Conservation (phyloP, 2,797 vertebrate genomes). For the Zalophus californianus region DNA sequence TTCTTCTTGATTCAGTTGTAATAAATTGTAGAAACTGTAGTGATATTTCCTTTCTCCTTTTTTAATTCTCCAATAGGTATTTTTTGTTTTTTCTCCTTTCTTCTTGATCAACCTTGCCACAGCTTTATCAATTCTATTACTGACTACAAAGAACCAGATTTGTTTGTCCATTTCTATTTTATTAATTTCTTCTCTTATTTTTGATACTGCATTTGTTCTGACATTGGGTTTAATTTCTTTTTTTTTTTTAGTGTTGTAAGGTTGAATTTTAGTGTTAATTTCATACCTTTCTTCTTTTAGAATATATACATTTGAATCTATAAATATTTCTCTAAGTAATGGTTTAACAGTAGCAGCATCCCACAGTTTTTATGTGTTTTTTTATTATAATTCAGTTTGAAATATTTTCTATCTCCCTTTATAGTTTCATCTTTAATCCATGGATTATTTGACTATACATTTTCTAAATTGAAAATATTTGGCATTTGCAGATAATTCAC, state of each 20-base stretch:
- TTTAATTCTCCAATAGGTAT: neutral
- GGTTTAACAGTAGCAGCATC: neutral
- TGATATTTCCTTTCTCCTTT: neutral
- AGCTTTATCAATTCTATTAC: neutral
- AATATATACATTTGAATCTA: neutral
- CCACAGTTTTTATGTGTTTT: neutral
- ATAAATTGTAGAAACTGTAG: neutral
- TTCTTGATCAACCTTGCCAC: neutral
- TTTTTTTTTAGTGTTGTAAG: neutral
- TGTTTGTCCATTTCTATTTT: neutral
- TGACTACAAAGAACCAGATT: neutral
- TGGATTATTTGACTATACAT: neutral
- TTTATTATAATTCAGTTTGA: neutral
- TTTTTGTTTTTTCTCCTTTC: neutral
- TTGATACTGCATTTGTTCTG: neutral
- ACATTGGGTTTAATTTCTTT: neutral
- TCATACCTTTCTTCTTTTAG: neutral
- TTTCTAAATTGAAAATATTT: constrained; percentile 35
- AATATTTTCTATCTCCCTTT: neutral
- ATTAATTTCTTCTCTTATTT: neutral
- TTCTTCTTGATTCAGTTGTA: neutral
- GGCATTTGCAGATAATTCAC: neutral
- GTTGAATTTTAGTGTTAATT: neutral
- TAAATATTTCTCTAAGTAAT: neutral
- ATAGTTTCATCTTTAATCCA: neutral